These are phyloP conservation scores for Archivesica marissinica DNA, from an alignment of 1,140 invertebrate genomes.

Conservation along the genomic window DNA sequence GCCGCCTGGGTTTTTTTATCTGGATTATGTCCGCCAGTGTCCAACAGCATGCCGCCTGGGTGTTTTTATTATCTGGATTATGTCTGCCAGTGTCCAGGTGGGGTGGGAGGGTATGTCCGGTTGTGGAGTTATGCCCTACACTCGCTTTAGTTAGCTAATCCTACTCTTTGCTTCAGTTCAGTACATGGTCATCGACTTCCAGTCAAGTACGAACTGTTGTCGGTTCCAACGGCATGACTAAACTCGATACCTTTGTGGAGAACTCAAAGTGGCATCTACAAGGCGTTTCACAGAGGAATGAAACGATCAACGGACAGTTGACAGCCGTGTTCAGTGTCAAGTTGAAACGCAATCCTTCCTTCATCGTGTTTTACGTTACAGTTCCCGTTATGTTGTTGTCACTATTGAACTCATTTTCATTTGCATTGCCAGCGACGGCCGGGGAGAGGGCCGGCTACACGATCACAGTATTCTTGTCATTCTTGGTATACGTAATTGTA, in stretches of 20 bases:
- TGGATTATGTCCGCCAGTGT: neutral
- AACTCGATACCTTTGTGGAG: slow-evolving; percentile 14
- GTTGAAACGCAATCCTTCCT: slow-evolving; percentile 43
- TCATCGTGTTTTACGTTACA: slow-evolving; percentile 44
- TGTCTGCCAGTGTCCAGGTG: neutral
- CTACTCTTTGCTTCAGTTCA: slow-evolving; percentile 22
- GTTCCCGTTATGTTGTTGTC: slow-evolving; percentile 58
- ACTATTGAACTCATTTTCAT: slow-evolving; percentile 52
- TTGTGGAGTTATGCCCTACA: neutral
- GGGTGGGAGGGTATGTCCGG: no score
- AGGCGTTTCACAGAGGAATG: neutral
- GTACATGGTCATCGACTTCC: slow-evolving; percentile 90
- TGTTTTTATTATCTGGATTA: neutral
- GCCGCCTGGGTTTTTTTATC: neutral
- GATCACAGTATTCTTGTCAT: slow-evolving; percentile 61
- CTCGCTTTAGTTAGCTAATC: neutral
- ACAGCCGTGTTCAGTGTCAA: slow-evolving; percentile 85
- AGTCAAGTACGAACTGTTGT: slow-evolving; percentile 22
- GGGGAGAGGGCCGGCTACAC: slow-evolving; percentile 60
- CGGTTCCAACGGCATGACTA: slow-evolving; percentile 4
- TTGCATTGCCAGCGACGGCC: slow-evolving; percentile 50
- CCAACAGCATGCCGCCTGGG: neutral
- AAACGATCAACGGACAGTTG: slow-evolving; percentile 83
- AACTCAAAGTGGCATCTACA: slow-evolving; percentile 51
- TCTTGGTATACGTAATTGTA: slow-evolving; percentile 52